A percentile compares a stretch with the other conserved stretches of the same genome.
Conservation (phyloP, 2,113 vertebrate species). For the Carassius auratus region DNA sequence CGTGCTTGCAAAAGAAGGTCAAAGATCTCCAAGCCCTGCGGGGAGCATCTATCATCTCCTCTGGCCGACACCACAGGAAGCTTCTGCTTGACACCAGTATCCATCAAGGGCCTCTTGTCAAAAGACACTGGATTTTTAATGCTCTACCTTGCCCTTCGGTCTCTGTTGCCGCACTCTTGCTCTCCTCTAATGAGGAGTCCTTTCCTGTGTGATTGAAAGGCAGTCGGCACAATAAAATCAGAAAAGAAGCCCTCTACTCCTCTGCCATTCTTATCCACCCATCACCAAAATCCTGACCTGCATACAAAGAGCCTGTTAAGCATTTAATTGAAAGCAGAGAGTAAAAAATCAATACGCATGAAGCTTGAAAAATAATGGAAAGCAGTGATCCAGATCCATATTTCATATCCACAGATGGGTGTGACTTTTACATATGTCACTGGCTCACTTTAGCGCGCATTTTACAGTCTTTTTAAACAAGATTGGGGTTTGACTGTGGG, state of each 20-base stretch:
- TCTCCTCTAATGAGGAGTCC: constrained; percentile 58
- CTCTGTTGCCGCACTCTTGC: constrained; percentile 37
- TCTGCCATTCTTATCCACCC: constrained; percentile 47
- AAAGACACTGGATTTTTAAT: constrained; percentile 54
- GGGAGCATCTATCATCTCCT: constrained; percentile 40
- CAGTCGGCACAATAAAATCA: constrained; percentile 57
- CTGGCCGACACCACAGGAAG: constrained; percentile 50
- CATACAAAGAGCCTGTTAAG: constrained; percentile 58
- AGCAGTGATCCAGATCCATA: constrained; percentile 56
- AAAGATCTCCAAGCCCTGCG: constrained; percentile 40
- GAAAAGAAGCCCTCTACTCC: constrained; percentile 53
- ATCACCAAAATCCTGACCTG: constrained; percentile 51
- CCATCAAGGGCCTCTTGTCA: constrained; percentile 59
- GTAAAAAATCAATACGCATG: constrained; percentile 59
- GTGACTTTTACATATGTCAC: constrained; percentile 56
- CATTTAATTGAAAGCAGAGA: constrained; percentile 57
- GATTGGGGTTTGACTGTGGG: constrained; percentile 7
- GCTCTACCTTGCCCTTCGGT: constrained; percentile 55
- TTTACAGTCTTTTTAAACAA: constrained; percentile 28
- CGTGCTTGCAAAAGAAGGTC: constrained; percentile 11
- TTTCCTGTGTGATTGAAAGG: constrained; percentile 54
- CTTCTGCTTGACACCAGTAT: constrained; percentile 47
- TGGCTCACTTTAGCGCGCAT: constrained; percentile 36
- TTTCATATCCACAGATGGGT: constrained; percentile 56
- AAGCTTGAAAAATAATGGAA: constrained; percentile 59